Conservation (phyloP, 2,888 invertebrate genomes). For the Gymnoscelis rufifasciata region DNA sequence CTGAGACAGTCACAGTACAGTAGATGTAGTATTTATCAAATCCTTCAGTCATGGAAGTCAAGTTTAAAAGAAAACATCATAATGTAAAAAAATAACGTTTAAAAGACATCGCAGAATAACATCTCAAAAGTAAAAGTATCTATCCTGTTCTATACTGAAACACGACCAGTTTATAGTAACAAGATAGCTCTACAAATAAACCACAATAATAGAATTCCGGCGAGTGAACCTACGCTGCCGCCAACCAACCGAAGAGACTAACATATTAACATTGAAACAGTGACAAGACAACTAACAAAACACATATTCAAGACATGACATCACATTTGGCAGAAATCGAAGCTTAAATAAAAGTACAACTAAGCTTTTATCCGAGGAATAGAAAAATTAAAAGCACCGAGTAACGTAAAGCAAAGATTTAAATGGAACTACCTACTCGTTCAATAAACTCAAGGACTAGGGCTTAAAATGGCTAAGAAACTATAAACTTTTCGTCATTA, state of each 20-base stretch:
- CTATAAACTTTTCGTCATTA: neutral
- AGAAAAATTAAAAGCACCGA: neutral
- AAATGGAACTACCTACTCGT: constrained; percentile 8
- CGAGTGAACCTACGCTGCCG: constrained; percentile 15
- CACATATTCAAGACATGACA: constrained; percentile 19
- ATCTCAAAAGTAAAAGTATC: too few relatives aligned
- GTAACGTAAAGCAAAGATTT: neutral
- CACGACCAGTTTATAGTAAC: neutral
- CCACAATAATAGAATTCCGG: constrained; percentile 15
- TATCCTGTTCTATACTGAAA: neutral
- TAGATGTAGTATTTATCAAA: too few relatives aligned
- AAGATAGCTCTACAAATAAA: constrained; percentile 17
- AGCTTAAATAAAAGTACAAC: constrained; percentile 6
- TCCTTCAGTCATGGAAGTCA: too few relatives aligned
- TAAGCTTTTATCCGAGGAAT: neutral
- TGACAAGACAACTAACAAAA: constrained; percentile 25
- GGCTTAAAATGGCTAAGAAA: neutral
- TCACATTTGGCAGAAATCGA: constrained; percentile 24
- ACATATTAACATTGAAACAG: constrained; percentile 20
- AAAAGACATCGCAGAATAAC: too few relatives aligned
- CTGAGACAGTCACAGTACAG: too few relatives aligned
- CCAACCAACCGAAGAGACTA: constrained; percentile 9
- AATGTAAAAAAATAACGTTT: too few relatives aligned
- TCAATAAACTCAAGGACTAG: constrained; percentile 10
- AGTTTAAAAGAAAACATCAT: too few relatives aligned